A percentile compares a stretch with the other conserved stretches of the same genome.
Evolutionary conservation across 2,888 invertebrate species (phyloP).

Genomic region (Leptinotarsa juncta): DNA sequence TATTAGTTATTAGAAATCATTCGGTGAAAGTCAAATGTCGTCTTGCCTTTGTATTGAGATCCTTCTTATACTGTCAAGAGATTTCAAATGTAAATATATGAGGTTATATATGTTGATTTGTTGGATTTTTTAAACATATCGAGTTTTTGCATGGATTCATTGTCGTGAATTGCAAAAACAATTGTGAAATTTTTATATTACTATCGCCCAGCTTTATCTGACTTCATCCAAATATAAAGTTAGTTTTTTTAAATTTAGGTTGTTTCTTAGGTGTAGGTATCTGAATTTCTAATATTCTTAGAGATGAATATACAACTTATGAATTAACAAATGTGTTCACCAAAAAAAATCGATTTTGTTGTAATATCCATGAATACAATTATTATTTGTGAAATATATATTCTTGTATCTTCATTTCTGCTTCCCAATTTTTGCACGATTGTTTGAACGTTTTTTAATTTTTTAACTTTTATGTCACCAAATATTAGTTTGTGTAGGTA

Average conservation of each 20-base stretch:
- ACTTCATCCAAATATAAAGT: background rate
- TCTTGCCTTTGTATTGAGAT: background rate
- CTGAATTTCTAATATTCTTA: background rate
- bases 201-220: too few species aligned
- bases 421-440: background rate
- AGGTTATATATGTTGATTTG: slow-evolving; percentile 44
- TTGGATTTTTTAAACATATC: slow-evolving; percentile 50
- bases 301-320: background rate
- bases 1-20: background rate
- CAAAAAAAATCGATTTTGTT: background rate
- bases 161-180: slow-evolving; percentile 35
- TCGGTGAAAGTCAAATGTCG: background rate
- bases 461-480: background rate
- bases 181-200: too few species aligned
- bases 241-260: background rate
- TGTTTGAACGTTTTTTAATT: background rate
- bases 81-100: slow-evolving; percentile 38
- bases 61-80: slow-evolving; percentile 18
- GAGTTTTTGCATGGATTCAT: slow-evolving; percentile 38
- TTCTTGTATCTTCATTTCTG: background rate
- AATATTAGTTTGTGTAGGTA: background rate
- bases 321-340: background rate
- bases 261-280: background rate
- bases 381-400: background rate
- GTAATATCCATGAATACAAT: background rate